Percentiles rank a stretch among this genome's conserved stretches.
phyloP scores from a whole-genome alignment of 2,797 vertebrate genomes.

The Odontamblyopus lacepedii region DNA sequence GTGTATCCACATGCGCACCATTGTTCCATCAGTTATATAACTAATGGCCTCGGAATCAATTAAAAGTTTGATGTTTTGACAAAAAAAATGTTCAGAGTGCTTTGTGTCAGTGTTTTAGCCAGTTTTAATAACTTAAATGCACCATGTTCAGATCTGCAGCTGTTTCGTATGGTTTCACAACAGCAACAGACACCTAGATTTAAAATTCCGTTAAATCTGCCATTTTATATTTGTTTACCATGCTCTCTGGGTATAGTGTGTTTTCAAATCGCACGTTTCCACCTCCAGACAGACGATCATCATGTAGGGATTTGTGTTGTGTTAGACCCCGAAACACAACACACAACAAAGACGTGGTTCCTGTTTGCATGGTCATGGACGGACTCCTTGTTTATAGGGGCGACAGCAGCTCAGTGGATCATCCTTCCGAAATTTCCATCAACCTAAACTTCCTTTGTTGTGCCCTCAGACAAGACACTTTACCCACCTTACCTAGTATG shows the following conservation, averaged over 20 bases:
- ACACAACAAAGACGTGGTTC: no score
- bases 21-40: not conserved
- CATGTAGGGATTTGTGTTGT: no score
- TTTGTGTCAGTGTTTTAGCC: not conserved
- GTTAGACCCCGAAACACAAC: no score
- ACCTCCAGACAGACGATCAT: not conserved
- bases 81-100: not conserved
- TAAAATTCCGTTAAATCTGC: not conserved
- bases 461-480: no score
- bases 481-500: no score
- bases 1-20: not conserved
- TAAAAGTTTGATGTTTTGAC: not conserved
- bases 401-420: no score
- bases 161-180: not conserved
- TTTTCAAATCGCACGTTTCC: no score
- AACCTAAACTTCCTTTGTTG: no score
- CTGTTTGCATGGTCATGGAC: no score
- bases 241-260: not conserved
- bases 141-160: not conserved
- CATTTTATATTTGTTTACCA: not conserved
- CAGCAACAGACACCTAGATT: not conserved
- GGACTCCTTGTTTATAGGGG: no score
- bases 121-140: not conserved
- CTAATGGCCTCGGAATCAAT: conserved; percentile 2
- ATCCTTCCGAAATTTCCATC: no score